Percentiles rank a stretch among this genome's conserved stretches.
phyloP scores from a whole-genome alignment of 2,113 vertebrate genomes.

The Bufo gargarizans region DNA sequence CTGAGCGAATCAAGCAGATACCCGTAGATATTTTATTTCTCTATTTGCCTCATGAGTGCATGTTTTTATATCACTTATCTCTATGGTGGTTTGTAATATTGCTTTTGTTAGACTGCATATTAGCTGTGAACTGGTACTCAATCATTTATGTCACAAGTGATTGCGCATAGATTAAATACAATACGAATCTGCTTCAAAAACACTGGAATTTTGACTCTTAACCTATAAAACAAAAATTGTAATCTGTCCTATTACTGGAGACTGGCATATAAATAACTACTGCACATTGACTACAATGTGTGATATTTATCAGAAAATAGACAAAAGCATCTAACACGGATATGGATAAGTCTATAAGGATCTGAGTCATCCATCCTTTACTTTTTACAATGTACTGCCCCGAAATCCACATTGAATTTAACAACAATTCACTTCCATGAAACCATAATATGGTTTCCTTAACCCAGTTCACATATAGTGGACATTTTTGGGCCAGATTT shows the following conservation, averaged over 20 bases:
- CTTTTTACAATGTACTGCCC: no score
- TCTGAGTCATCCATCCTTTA: no score
- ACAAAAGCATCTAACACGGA: not conserved
- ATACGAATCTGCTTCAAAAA: not conserved
- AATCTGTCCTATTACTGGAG: not conserved
- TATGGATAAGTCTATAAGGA: not conserved
- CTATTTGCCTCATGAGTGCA: not conserved
- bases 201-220: not conserved
- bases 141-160: not conserved
- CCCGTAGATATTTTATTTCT: slow-evolving; percentile 3
- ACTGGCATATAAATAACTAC: not conserved
- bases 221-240: not conserved
- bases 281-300: not conserved
- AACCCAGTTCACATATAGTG: no score
- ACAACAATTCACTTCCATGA: no score
- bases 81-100: not conserved
- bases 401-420: no score
- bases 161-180: not conserved
- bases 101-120: slow-evolving; percentile 11
- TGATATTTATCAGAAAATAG: not conserved
- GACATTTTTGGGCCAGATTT: no score
- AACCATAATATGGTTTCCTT: no score
- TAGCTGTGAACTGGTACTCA: slow-evolving; percentile 8
- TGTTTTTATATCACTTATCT: slow-evolving; percentile 23
- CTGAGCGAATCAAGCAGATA: not conserved